phyloP scores from a whole-genome alignment of 2,113 vertebrate genomes.

The Ophthalmolycus amberensis region DNA sequence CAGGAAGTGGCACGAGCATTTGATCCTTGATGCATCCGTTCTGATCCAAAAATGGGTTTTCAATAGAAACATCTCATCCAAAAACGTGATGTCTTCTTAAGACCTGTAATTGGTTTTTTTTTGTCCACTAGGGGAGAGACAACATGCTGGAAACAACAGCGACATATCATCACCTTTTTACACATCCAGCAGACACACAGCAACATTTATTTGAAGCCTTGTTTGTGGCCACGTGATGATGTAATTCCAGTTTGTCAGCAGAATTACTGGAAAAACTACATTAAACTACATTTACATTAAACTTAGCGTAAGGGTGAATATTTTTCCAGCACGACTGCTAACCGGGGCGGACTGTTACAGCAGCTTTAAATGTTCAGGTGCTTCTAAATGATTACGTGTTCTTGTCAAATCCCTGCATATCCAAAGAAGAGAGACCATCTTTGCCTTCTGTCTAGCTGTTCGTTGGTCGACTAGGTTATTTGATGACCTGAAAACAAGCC shows the following conservation, averaged over 20 bases:
- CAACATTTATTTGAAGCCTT: no score
- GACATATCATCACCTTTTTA: not conserved
- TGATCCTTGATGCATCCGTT: not conserved
- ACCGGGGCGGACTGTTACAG: not conserved
- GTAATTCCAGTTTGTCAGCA: no score
- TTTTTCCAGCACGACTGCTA: no score
- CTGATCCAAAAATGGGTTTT: not conserved
- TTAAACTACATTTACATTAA: no score
- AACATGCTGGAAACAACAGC: not conserved
- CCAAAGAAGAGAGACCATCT: not conserved
- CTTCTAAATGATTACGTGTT: not conserved
- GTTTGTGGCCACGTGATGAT: no score
- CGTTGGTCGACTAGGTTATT: not conserved
- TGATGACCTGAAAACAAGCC: constrained; percentile 7
- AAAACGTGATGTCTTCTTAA: not conserved
- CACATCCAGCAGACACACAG: no score
- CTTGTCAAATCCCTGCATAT: not conserved
- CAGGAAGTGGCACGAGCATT: not conserved
- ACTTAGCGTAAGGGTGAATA: no score
- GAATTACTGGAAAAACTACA: no score
- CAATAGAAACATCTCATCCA: not conserved
- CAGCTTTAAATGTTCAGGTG: not conserved
- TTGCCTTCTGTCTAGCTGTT: not conserved
- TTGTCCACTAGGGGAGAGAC: not conserved
- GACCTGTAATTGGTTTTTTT: not conserved